Conservation (phyloP, 2,113 vertebrate genomes). For the Pituophis catenifer region DNA sequence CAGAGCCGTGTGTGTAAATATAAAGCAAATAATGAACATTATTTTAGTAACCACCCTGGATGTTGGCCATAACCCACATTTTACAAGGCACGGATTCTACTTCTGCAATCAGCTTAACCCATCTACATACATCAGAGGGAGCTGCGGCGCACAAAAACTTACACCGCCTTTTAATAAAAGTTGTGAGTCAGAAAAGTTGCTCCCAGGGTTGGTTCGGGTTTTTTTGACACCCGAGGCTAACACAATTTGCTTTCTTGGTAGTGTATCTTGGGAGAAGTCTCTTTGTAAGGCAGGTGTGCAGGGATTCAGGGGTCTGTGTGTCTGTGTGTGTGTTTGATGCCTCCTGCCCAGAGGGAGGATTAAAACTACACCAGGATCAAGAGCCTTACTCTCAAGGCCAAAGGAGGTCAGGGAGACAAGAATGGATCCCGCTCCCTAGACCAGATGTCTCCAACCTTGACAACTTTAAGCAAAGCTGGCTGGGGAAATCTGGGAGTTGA, state of each 20-base stretch:
- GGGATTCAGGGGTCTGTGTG: neutral
- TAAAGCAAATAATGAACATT: neutral
- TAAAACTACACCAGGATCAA: neutral
- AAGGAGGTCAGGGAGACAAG: neutral
- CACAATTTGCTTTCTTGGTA: neutral
- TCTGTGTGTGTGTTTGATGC: neutral
- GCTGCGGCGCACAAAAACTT: rapidly evolving
- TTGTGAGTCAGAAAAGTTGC: neutral
- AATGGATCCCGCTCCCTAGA: neutral
- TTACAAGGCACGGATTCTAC: neutral
- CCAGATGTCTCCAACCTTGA: too few relatives aligned
- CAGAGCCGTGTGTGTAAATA: too few relatives aligned
- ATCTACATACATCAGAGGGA: neutral
- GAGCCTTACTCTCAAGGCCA: neutral
- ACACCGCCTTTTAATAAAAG: neutral
- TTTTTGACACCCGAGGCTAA: neutral
- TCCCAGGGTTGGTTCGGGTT: neutral
- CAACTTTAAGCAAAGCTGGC: too few relatives aligned
- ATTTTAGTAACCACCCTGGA: neutral
- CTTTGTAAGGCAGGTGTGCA: neutral
- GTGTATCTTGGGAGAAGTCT: rapidly evolving
- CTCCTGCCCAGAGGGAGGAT: neutral
- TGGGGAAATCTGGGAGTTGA: too few relatives aligned
- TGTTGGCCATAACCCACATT: neutral
- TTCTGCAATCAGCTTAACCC: neutral